Conservation (phyloP, 1,140 invertebrate species). For the Musca domestica region DNA sequence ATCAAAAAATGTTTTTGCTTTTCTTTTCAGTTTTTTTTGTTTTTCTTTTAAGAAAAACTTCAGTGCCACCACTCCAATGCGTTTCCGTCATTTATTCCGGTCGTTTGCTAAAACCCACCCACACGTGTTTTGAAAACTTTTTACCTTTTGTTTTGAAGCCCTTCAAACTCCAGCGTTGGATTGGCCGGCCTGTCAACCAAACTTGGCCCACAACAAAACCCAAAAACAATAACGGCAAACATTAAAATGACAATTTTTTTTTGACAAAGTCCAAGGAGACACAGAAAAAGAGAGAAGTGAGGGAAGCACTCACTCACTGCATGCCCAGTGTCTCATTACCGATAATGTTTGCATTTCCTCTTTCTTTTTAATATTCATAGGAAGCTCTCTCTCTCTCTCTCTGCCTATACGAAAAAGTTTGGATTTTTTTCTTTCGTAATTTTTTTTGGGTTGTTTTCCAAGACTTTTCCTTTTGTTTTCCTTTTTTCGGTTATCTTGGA, state of each 20-base stretch:
- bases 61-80: background rate
- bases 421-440: too few species aligned
- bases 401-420: background rate
- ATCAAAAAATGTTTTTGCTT: slow-evolving; percentile 6
- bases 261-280: slow-evolving; percentile 12
- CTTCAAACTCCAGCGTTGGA: background rate
- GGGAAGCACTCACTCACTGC: too few species aligned
- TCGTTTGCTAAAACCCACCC: background rate
- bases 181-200: too few species aligned
- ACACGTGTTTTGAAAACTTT: slow-evolving; percentile 7
- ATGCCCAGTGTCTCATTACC: too few species aligned
- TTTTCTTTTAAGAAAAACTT: slow-evolving; percentile 14
- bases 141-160: slow-evolving; percentile 17
- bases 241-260: slow-evolving; percentile 20
- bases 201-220: too few species aligned
- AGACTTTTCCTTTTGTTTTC: background rate
- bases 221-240: background rate
- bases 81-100: background rate
- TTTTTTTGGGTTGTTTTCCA: background rate
- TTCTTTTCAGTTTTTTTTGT: too few species aligned
- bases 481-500: background rate
- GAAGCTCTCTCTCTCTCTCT: too few species aligned
- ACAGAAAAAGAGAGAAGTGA: background rate
- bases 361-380: slow-evolving; percentile 16
- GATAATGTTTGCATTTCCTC: slow-evolving; percentile 9